A percentile compares a stretch with the other conserved stretches of the same genome.
These are phyloP conservation scores for Rhingia campestris DNA, from an alignment of 2,888 invertebrate genomes.

Conservation along the genomic window DNA sequence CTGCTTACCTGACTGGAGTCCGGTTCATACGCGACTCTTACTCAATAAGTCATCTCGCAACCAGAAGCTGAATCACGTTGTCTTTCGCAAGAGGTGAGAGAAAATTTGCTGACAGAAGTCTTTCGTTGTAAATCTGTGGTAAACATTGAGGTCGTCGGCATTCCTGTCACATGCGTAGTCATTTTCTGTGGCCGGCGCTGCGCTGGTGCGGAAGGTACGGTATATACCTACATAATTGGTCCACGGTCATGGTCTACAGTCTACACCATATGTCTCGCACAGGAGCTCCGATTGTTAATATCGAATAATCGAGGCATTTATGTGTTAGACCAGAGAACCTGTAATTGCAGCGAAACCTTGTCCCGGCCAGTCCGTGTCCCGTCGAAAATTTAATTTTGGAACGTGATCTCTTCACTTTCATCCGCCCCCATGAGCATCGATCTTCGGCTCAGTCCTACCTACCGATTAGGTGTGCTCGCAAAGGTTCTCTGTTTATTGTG, in stretches of 20 bases:
- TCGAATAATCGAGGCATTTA: constrained; percentile 71
- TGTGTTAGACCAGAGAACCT: constrained; percentile 65
- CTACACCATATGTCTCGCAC: constrained; percentile 55
- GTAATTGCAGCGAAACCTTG: constrained; percentile 63
- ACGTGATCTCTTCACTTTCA: constrained; percentile 74
- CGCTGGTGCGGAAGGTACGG: constrained; percentile 5
- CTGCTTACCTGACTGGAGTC: constrained; percentile 52
- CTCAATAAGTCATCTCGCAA: constrained; percentile 68
- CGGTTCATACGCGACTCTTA: constrained; percentile 46
- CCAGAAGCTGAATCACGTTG: constrained; percentile 72
- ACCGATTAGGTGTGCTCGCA: constrained; percentile 61
- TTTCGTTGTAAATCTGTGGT: constrained; percentile 69
- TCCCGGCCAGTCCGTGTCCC: constrained; percentile 49
- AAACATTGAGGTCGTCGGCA: constrained; percentile 59
- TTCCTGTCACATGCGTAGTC: constrained; percentile 46
- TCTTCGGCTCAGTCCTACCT: constrained; percentile 66
- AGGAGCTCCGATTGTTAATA: constrained; percentile 69
- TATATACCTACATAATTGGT: constrained; percentile 20
- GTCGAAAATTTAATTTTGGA: constrained; percentile 74
- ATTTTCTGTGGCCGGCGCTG: no score
- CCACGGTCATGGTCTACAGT: not conserved
- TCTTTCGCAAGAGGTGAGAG: constrained; percentile 70
- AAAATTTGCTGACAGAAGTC: constrained; percentile 62
- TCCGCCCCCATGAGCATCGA: constrained; percentile 73
- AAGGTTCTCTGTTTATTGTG: constrained; percentile 63